These are phyloP conservation scores for Coregonus clupeaformis DNA, from an alignment of 2,113 vertebrate genomes.

Conservation along the genomic window DNA sequence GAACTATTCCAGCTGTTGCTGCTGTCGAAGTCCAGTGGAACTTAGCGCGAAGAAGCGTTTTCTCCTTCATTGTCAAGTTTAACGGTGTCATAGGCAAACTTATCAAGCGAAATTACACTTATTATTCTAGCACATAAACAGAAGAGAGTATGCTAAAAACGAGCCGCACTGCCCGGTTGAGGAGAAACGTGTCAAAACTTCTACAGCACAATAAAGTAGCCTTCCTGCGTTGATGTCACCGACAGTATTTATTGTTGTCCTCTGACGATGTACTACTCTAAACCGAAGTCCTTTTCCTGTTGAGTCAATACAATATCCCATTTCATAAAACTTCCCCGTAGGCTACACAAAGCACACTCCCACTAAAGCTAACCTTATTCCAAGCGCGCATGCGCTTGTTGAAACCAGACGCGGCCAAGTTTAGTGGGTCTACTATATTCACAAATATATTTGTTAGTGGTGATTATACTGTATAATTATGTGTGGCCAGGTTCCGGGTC, in stretches of 20 bases:
- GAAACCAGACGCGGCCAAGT: conserved; percentile 43
- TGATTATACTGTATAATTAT: too few relatives aligned
- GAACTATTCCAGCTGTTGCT: not conserved
- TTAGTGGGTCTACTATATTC: not conserved
- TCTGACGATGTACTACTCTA: not conserved
- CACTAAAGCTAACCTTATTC: not conserved
- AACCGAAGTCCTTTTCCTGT: too few relatives aligned
- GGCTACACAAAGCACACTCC: not conserved
- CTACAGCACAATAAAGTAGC: conserved; percentile 24
- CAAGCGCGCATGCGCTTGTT: conserved; percentile 36
- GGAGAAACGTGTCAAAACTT: conserved; percentile 36
- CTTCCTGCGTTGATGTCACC: conserved; percentile 32
- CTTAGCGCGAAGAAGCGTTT: not conserved
- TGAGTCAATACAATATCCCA: not conserved
- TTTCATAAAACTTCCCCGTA: not conserved
- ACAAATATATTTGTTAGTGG: too few relatives aligned
- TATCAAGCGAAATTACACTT: not conserved
- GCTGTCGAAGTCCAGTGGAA: conserved; percentile 36
- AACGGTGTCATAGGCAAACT: conserved; percentile 7
- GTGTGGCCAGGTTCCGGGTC: too few relatives aligned
- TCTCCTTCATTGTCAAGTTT: conserved; percentile 16
- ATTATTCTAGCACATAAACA: not conserved
- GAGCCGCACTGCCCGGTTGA: not conserved
- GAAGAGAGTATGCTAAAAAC: not conserved
- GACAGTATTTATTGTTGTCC: conserved; percentile 33